Conservation (phyloP, 1,140 invertebrate genomes). For the Bombus ignitus region DNA sequence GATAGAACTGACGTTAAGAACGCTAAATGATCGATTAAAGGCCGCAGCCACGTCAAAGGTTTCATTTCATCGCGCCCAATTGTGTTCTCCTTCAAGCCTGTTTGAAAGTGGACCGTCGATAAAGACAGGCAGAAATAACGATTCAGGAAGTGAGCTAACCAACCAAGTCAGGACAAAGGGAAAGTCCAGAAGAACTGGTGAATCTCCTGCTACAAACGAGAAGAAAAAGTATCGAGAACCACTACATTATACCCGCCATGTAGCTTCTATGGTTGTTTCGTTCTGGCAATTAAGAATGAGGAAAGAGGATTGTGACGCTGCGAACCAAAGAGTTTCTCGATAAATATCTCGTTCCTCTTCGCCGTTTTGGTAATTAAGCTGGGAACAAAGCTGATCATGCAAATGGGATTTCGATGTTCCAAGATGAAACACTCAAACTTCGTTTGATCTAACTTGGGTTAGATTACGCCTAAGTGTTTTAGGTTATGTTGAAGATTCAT, state of each 20-base stretch:
- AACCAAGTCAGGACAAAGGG: background rate
- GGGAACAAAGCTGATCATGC: background rate
- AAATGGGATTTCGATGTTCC: slow-evolving; percentile 6
- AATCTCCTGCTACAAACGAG: background rate
- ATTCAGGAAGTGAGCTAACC: background rate
- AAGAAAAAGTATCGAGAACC: background rate
- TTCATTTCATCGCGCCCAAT: slow-evolving; percentile 27
- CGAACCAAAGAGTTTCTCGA: background rate
- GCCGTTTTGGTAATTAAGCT: slow-evolving; percentile 13
- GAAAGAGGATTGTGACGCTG: background rate
- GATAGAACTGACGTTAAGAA: background rate
- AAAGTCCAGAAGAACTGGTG: background rate
- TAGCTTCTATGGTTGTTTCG: background rate
- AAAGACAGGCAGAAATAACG: slow-evolving; percentile 1
- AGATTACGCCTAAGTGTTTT: too few relatives aligned
- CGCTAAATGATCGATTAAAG: slow-evolving; percentile 43
- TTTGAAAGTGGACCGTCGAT: background rate
- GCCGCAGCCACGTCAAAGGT: slow-evolving; percentile 34
- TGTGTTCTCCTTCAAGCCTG: background rate
- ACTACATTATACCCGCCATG: slow-evolving; percentile 2
- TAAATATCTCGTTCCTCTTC: background rate
- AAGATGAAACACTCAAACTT: background rate
- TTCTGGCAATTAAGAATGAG: slow-evolving; percentile 19
- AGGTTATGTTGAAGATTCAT: too few relatives aligned
- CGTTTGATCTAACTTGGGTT: background rate